Evolutionary conservation across 1,140 invertebrate species (phyloP), one percentile per base, ranked within the genome.

Genomic region (Nautilus pompilius): DNA sequence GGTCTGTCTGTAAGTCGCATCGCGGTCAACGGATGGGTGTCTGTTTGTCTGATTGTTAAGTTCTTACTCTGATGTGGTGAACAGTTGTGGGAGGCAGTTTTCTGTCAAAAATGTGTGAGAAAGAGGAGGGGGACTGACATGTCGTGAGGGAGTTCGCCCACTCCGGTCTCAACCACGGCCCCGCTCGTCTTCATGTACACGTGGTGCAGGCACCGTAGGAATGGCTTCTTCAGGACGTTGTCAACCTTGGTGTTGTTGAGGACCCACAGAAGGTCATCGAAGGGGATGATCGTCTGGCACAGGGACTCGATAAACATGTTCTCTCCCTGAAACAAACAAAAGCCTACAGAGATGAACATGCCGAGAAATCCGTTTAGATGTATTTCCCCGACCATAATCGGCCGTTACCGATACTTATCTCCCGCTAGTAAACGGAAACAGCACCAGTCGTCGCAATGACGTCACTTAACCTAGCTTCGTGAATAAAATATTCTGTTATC

Each of bases 231-330:
- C 36, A 78, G 72, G 2, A 72, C 74, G 61, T 76, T 79, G 63
- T 80, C 75, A 15, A 83, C 72, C n/a, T 65, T 60, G 5, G 72
- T 70, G 62, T 82, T 77, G 66, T 79, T 82, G 1, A 83, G 67
- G 0, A 83, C 67, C 59, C 64, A 70, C 53, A 83, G 63, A 6
- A 83, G 60, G 34, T 83, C 81, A 24, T 81, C 76, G 59, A 83
- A 73, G 2, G 77, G 74, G 32, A 83, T 65, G 30, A 83, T 83
- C 2, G 81, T 83, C 69, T 83, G 81, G 54, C 81, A 83, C 20
- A 83, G 71, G 0, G 81, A 83, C 64, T 83, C 80, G 15, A 83
- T 81, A 63, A 80, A 83, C 67, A 81, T 78, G 62, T 83, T 83
- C 54, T 83, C 81, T n/a, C 81, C 81, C 81, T 83, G 59, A n/a